These are phyloP conservation scores for Notocelia uddmanniana DNA, from an alignment of 2,888 invertebrate genomes.

Conservation along the genomic window DNA sequence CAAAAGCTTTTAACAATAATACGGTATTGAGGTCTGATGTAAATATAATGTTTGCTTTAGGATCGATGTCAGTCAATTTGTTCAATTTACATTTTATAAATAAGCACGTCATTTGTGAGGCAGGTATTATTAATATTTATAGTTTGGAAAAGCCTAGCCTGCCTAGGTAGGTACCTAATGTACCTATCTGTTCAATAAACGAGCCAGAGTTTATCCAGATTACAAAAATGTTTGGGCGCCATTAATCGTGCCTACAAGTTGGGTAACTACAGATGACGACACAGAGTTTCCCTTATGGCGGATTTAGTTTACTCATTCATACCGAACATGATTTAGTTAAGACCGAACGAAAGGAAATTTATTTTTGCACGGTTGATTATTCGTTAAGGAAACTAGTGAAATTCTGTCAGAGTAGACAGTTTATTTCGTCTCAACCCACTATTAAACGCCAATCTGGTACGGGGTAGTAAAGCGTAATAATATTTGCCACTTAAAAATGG, in stretches of 20 bases:
- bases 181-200: neutral
- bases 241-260: neutral
- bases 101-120: neutral
- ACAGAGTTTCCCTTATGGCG: neutral
- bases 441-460: neutral
- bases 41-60: constrained; percentile 31
- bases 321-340: no score
- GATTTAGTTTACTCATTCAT: neutral
- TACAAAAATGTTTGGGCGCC: neutral
- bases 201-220: neutral
- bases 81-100: constrained; percentile 11
- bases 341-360: no score
- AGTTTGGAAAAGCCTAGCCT: no score
- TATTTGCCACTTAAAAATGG: neutral
- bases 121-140: neutral
- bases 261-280: neutral
- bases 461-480: neutral
- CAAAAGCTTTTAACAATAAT: constrained; percentile 37
- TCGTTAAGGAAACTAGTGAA: neutral
- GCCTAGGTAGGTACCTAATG: no score
- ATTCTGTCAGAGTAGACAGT: neutral
- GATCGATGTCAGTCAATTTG: constrained; percentile 1
- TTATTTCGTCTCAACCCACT: neutral
- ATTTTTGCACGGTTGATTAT: neutral
- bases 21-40: constrained; percentile 31